phyloP scores from a whole-genome alignment of 2,888 invertebrate species.

The Elmis aenea region DNA sequence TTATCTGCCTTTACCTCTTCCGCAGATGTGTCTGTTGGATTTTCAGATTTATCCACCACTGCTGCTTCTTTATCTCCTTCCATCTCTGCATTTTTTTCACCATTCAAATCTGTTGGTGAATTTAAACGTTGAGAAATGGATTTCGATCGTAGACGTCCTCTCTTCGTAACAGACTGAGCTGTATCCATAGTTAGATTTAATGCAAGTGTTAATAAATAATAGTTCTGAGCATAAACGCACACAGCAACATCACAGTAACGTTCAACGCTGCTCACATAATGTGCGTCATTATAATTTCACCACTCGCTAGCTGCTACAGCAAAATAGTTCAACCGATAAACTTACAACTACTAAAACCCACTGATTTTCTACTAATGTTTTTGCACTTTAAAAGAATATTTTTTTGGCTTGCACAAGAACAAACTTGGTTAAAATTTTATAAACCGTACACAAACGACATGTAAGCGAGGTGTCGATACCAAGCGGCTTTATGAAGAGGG shows the following conservation, averaged over 20 bases:
- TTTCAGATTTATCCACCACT: conserved; percentile 1
- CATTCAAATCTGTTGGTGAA: conserved; percentile 4
- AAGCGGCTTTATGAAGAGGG: conserved; percentile 23
- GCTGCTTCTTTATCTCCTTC: conserved; percentile 3
- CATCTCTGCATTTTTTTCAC: conserved; percentile 5
- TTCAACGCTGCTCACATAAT: conserved; percentile 26
- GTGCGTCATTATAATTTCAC: conserved; percentile 24
- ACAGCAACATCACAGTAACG: no score
- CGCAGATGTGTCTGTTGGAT: neutral
- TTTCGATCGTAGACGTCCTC: conserved; percentile 2
- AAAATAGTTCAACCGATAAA: no score
- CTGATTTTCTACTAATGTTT: no score
- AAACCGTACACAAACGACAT: neutral
- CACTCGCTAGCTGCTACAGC: conserved; percentile 1
- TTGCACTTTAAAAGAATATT: no score
- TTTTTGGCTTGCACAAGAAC: no score
- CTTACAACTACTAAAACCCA: no score
- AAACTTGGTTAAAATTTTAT: no score
- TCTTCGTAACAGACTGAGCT: neutral
- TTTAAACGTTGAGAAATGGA: neutral
- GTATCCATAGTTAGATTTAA: neutral
- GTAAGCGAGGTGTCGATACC: conserved; percentile 10
- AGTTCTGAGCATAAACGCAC: no score
- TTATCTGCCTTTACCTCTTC: neutral
- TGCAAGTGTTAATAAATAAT: neutral